These are phyloP conservation scores for Gymnothorax reevesii DNA, from an alignment of 2,797 vertebrate species.

Conservation along the genomic window DNA sequence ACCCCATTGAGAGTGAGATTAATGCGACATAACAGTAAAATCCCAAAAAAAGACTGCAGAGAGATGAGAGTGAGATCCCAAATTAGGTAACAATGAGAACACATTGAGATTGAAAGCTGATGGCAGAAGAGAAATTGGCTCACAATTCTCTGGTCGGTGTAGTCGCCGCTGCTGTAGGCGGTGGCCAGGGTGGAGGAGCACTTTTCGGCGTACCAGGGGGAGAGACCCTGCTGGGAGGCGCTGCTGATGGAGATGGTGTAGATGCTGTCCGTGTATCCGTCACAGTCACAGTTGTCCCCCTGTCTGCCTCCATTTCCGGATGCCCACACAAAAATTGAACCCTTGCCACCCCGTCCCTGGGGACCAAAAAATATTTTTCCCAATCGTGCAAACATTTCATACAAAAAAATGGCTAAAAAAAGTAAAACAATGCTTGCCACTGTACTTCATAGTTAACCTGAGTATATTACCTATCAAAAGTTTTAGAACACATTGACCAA, in stretches of 20 bases:
- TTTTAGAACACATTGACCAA: no score
- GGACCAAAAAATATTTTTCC: conserved; percentile 7
- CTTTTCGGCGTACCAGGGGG: conserved; percentile 98
- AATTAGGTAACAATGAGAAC: background rate
- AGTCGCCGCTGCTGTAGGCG: conserved; percentile 97
- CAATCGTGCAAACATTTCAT: background rate
- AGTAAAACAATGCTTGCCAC: no score
- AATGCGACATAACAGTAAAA: background rate
- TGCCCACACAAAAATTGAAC: conserved; percentile 97
- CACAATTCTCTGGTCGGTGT: conserved; percentile 96
- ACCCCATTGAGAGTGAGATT: no score
- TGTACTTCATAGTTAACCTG: no score
- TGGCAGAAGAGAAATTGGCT: conserved; percentile 34
- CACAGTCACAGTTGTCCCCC: conserved; percentile 97
- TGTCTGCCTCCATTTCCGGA: conserved; percentile 97
- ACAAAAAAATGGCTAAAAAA: no score
- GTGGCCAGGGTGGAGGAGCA: conserved; percentile 96
- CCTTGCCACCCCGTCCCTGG: conserved; percentile 93
- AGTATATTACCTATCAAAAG: no score
- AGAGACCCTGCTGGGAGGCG: conserved; percentile 94
- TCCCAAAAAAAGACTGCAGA: background rate
- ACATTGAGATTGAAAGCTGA: background rate
- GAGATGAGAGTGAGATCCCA: background rate
- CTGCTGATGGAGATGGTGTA: conserved; percentile 98
- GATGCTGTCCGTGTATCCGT: conserved; percentile 97